Percentiles rank a stretch among this genome's conserved stretches.
These are phyloP conservation scores for Sialia sialis DNA, from an alignment of 2,113 vertebrate species.

Conservation along the genomic window DNA sequence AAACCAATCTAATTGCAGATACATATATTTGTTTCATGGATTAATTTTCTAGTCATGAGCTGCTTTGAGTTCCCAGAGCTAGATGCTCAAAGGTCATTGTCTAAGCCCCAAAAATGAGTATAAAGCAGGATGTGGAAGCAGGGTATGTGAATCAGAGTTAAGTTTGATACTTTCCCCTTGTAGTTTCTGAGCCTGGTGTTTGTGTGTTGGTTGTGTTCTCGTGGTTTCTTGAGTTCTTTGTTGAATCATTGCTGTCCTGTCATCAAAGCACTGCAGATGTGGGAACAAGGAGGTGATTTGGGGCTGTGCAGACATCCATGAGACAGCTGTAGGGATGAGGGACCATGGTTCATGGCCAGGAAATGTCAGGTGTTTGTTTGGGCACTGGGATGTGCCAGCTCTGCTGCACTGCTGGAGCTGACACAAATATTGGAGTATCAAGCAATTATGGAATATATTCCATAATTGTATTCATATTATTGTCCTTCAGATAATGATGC, in stretches of 20 bases:
- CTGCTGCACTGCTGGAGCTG: not conserved
- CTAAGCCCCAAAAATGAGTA: not conserved
- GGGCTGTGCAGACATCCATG: not conserved
- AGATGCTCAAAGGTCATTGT: not conserved
- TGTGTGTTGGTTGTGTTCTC: fast-evolving
- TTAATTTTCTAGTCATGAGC: not conserved
- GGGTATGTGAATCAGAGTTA: not conserved
- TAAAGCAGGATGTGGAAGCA: not conserved
- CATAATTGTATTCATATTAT: too few relatives aligned
- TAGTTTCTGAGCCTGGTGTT: not conserved
- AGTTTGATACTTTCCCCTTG: fast-evolving
- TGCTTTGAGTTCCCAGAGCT: not conserved
- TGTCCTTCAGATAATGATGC: not conserved
- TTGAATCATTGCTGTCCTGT: not conserved
- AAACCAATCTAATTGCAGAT: not conserved
- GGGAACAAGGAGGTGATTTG: not conserved
- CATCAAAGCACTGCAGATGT: not conserved
- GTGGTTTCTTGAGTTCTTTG: not conserved
- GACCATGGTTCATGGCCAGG: fast-evolving
- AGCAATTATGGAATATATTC: not conserved
- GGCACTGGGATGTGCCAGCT: not conserved
- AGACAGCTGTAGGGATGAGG: not conserved
- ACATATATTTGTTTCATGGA: not conserved
- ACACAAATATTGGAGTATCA: not conserved
- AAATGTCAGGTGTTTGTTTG: not conserved